Evolutionary conservation across 2,888 invertebrate genomes (phyloP).

Genomic region (Synergus gifuensis): DNA sequence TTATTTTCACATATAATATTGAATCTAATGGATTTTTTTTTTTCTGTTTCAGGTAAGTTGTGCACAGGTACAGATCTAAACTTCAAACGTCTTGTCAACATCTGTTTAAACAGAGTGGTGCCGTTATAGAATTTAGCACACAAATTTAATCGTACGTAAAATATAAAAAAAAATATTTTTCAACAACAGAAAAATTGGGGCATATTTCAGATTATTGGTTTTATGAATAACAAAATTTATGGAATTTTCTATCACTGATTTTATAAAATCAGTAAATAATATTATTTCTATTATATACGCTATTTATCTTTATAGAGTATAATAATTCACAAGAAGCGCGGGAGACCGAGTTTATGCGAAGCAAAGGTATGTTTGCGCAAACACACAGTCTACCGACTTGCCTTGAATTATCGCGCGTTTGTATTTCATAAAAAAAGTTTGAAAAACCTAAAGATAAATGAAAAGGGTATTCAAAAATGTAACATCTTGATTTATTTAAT

Average conservation of each 20-base stretch:
- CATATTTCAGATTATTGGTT: not conserved
- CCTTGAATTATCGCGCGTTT: slow-evolving; percentile 60
- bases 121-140: not conserved
- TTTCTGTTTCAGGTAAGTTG: slow-evolving; percentile 64
- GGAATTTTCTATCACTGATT: not conserved
- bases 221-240: not conserved
- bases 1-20: not conserved
- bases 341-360: slow-evolving; percentile 44
- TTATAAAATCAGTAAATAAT: not conserved
- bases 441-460: slow-evolving; percentile 39
- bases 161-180: not conserved
- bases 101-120: slow-evolving; percentile 13
- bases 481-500: not conserved
- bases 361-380: slow-evolving; percentile 50
- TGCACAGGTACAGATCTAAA: slow-evolving; percentile 10
- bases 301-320: not conserved
- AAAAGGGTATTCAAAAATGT: not conserved
- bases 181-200: not conserved
- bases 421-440: slow-evolving; percentile 48
- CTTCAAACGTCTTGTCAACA: not conserved
- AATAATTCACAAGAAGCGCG: slow-evolving; percentile 2
- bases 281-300: too few species aligned
- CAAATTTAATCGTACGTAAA: not conserved
- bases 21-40: slow-evolving; percentile 14
- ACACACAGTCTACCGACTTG: slow-evolving; percentile 49